Percentiles rank a stretch among this genome's conserved stretches.
Evolutionary conservation across 2,113 vertebrate species (phyloP).

Genomic region (Poeciliopsis prolifica): DNA sequence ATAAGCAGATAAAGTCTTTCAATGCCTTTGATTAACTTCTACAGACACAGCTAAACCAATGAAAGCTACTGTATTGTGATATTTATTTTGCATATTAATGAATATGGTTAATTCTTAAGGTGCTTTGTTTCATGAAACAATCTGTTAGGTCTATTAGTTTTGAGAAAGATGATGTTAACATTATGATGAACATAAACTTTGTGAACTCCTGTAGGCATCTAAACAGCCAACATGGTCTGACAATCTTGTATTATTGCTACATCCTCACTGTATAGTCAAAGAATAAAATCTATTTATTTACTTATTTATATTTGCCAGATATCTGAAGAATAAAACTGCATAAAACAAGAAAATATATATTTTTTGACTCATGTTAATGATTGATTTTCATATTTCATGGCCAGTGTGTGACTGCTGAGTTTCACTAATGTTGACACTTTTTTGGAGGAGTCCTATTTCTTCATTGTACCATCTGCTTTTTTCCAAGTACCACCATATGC

Average conservation of each 20-base stretch:
- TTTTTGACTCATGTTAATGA: not conserved
- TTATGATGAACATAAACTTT: not conserved
- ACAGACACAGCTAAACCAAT: constrained; percentile 4
- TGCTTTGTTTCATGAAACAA: constrained; percentile 23
- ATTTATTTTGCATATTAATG: not conserved
- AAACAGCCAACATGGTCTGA: not conserved
- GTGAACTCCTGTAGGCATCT: not conserved
- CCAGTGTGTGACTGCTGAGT: too few species aligned
- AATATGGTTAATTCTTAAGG: not conserved
- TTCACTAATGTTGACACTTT: too few species aligned
- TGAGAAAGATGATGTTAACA: constrained; percentile 11
- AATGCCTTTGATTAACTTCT: not conserved
- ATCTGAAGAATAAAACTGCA: constrained; percentile 3
- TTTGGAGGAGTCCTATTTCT: too few species aligned
- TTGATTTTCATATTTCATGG: too few species aligned
- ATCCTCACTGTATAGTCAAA: not conserved
- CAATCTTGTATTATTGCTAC: not conserved
- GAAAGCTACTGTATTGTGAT: constrained; percentile 4
- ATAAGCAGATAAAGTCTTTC: not conserved
- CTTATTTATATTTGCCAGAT: constrained; percentile 1
- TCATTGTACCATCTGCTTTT: too few species aligned
- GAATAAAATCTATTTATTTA: constrained; percentile 14
- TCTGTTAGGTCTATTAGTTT: constrained; percentile 17
- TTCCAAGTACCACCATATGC: too few species aligned
- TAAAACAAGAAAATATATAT: not conserved